Evolutionary conservation across 2,113 vertebrate genomes (phyloP).

Genomic region (Orthonyx spaldingii): DNA sequence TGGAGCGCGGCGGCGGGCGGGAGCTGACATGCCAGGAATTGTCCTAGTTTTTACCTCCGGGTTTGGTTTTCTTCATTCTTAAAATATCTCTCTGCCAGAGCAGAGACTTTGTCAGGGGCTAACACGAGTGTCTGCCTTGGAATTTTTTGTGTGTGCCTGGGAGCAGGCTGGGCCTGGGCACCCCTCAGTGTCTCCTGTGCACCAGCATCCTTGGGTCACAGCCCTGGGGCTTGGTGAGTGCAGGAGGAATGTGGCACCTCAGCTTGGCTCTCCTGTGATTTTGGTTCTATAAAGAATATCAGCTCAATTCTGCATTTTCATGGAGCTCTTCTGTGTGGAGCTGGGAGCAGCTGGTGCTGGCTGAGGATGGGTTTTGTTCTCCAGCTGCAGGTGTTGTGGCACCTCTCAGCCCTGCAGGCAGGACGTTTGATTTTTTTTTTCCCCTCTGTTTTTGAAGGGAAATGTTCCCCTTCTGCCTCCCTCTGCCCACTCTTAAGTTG

Average conservation of each 20-base stretch:
- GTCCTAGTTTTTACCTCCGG: conserved; percentile 19
- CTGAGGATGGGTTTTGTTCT: not conserved
- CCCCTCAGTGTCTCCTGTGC: fast-evolving
- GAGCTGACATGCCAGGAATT: conserved; percentile 1
- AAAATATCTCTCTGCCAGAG: conserved; percentile 2
- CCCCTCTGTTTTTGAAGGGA: not conserved
- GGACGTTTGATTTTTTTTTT: not conserved
- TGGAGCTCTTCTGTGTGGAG: not conserved
- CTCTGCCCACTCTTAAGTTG: not conserved
- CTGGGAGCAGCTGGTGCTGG: not conserved
- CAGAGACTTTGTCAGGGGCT: not conserved
- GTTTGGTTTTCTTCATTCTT: conserved; percentile 24
- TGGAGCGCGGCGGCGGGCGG: fast-evolving
- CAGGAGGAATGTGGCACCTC: not conserved
- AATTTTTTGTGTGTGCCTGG: not conserved
- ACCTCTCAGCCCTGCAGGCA: not conserved
- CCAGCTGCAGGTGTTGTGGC: fast-evolving
- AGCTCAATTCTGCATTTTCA: not conserved
- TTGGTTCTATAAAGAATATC: not conserved
- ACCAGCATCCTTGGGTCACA: not conserved
- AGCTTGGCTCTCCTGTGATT: not conserved
- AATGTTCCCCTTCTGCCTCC: not conserved
- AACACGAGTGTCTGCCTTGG: not conserved
- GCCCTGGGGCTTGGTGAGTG: fast-evolving
- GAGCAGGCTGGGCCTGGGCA: not conserved